phyloP scores from a whole-genome alignment of 2,113 vertebrate genomes.

The Silurus glanis region DNA sequence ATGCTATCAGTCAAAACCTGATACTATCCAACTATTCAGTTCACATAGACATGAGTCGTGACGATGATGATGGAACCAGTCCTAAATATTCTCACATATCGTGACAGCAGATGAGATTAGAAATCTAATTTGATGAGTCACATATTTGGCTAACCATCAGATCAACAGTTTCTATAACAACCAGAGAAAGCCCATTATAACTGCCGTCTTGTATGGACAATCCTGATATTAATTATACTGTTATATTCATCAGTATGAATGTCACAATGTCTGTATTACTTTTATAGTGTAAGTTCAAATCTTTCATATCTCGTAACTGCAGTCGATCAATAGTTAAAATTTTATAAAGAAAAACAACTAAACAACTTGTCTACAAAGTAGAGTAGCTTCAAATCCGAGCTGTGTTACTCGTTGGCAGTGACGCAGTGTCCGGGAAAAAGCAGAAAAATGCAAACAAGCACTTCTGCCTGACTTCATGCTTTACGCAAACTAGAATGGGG shows the following conservation, averaged over 20 bases:
- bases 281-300: too few species aligned
- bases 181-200: constrained; percentile 53
- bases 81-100: constrained; percentile 61
- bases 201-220: constrained; percentile 11
- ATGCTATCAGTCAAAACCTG: background rate
- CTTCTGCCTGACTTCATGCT: constrained; percentile 12
- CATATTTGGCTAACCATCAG: constrained; percentile 63
- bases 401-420: background rate
- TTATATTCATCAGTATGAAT: background rate
- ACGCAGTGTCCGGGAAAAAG: background rate
- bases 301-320: background rate
- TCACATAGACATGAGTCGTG: constrained; percentile 34
- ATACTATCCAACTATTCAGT: background rate
- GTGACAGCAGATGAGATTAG: constrained; percentile 69
- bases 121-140: constrained; percentile 71
- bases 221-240: constrained; percentile 21
- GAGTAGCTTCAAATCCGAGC: background rate
- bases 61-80: constrained; percentile 54
- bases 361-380: background rate
- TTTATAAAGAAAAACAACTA: background rate
- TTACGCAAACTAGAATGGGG: background rate
- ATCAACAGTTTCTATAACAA: constrained; percentile 71
- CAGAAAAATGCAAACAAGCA: constrained; percentile 21
- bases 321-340: background rate
- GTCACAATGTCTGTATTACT: background rate